These are phyloP conservation scores for Nannoperca australis DNA, from an alignment of 2,797 vertebrate species.

Conservation along the genomic window DNA sequence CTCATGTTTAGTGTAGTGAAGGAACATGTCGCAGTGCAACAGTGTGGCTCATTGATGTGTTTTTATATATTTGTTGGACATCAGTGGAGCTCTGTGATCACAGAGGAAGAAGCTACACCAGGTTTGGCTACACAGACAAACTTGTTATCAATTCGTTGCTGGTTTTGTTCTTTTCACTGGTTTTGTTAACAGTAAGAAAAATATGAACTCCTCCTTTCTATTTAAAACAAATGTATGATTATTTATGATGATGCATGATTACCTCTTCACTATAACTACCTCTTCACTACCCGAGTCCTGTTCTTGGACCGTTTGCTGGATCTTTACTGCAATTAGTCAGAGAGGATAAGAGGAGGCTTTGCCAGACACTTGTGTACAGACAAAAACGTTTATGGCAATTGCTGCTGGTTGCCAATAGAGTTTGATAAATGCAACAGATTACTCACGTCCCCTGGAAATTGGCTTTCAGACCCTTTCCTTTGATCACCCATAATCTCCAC, in stretches of 20 bases:
- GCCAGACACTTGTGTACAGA: slow-evolving; percentile 26
- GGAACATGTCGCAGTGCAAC: background rate
- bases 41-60: background rate
- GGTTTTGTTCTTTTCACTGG: background rate
- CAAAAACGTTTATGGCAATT: slow-evolving; percentile 42
- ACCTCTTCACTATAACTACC: background rate
- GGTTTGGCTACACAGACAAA: background rate
- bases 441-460: slow-evolving; percentile 31
- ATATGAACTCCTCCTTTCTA: background rate
- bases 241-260: background rate
- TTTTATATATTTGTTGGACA: slow-evolving; percentile 2
- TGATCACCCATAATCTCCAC: slow-evolving; percentile 51
- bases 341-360: slow-evolving; percentile 22
- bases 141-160: background rate
- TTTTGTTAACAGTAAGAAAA: background rate
- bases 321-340: slow-evolving; percentile 17
- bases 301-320: background rate
- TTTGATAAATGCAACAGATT: slow-evolving; percentile 57
- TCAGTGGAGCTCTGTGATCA: background rate
- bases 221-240: background rate
- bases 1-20: background rate
- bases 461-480: slow-evolving; percentile 42
- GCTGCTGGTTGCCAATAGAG: slow-evolving; percentile 42
- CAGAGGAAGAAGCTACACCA: background rate
- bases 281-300: background rate